Conservation (phyloP, 2,113 vertebrate genomes). For the Falcunculus frontatus region DNA sequence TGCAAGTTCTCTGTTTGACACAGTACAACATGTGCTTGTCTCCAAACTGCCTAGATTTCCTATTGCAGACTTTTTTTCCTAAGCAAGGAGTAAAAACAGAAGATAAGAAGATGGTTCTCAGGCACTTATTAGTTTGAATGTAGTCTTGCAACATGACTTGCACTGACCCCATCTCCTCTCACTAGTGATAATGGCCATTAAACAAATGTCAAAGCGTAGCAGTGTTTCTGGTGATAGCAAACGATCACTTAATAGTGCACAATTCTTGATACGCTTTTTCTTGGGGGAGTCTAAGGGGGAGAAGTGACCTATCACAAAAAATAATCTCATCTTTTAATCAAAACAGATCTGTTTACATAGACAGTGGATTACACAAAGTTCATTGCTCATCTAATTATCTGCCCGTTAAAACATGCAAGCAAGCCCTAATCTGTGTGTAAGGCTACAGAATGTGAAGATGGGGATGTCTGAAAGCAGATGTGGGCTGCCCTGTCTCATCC, state of each 20-base stretch:
- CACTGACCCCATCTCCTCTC: not conserved
- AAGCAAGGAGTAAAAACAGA: not conserved
- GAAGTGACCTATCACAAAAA: not conserved
- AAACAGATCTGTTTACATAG: not conserved
- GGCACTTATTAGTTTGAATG: not conserved
- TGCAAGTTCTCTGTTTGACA: not conserved
- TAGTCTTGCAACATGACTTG: not conserved
- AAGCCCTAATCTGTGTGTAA: not conserved
- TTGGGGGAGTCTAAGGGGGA: not conserved
- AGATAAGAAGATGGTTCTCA: not conserved
- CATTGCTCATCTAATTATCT: not conserved
- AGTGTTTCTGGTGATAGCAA: not conserved
- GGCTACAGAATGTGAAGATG: not conserved
- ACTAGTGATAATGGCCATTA: not conserved
- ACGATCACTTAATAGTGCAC: not conserved
- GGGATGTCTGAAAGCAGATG: not conserved
- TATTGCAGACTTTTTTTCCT: not conserved
- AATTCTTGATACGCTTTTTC: not conserved
- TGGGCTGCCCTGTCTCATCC: not conserved
- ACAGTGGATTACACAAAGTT: not conserved
- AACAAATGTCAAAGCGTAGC: not conserved
- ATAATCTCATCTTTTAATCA: slow-evolving; percentile 4
- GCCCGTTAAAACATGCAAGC: not conserved
- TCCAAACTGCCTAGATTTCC: not conserved
- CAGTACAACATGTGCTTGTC: not conserved